Evolutionary conservation across 2,888 invertebrate genomes (phyloP).

Genomic region (Cosmorhoe ocellata): DNA sequence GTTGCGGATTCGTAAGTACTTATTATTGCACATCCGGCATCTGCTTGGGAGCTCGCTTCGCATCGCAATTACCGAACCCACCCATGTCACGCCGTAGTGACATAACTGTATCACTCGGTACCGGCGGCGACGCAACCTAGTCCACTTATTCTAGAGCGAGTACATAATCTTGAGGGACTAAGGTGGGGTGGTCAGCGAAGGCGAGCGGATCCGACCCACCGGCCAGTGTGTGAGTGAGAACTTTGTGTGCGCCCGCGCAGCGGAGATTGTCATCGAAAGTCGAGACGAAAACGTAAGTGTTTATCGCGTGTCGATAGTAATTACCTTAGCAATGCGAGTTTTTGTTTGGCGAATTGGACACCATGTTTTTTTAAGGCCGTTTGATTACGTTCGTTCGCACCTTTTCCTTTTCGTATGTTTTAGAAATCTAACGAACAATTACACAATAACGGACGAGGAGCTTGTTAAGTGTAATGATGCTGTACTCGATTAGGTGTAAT

Average conservation of each 20-base stretch:
- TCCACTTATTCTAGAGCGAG: slow-evolving; percentile 12
- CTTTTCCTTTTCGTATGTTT: no score
- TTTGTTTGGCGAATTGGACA: slow-evolving; percentile 26
- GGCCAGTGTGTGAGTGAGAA: slow-evolving; percentile 46
- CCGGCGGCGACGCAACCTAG: no score
- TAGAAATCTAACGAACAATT: no score
- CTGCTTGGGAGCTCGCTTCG: slow-evolving; percentile 4
- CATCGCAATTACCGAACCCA: slow-evolving; percentile 19
- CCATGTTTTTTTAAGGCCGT: no score
- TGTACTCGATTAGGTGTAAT: no score
- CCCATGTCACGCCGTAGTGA: slow-evolving; percentile 24
- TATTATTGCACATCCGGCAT: slow-evolving; percentile 6
- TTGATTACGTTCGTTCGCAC: no score
- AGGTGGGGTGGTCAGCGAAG: slow-evolving; percentile 40
- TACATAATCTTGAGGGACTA: slow-evolving; percentile 15
- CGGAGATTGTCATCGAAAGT: slow-evolving; percentile 28
- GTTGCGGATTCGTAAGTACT: no score
- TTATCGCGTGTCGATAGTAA: slow-evolving; percentile 22
- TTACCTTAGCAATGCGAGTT: slow-evolving; percentile 32
- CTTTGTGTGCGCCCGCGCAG: slow-evolving; percentile 46
- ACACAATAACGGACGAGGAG: no score
- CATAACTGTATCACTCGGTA: slow-evolving; percentile 32
- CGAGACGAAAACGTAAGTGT: slow-evolving; percentile 46
- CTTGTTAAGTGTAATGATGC: no score
- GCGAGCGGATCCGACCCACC: slow-evolving; percentile 29